phyloP scores from a whole-genome alignment of 2,888 invertebrate genomes.

The Xanthorhoe spadicearia region DNA sequence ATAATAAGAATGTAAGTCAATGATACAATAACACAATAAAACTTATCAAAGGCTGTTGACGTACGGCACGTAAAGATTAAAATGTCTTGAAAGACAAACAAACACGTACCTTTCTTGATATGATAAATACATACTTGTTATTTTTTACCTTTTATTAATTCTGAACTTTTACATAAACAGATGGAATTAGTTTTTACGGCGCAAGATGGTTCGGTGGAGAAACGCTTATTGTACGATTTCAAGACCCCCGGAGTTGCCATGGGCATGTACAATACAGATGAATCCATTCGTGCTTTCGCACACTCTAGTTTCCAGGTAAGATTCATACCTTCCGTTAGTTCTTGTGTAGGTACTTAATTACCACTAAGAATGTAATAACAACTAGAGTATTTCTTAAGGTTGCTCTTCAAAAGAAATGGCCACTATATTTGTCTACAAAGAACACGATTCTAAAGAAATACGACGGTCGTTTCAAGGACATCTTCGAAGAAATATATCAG shows the following conservation, averaged over 20 bases:
- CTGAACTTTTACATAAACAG: constrained; percentile 58
- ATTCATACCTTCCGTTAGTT: constrained; percentile 7
- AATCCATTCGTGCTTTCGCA: constrained; percentile 92
- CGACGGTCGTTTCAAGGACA: constrained; percentile 96
- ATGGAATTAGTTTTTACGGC: constrained; percentile 90
- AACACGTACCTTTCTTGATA: constrained; percentile 13
- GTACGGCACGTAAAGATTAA: constrained; percentile 33
- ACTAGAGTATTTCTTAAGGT: constrained; percentile 72
- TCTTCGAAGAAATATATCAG: constrained; percentile 94
- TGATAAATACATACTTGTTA: constrained; percentile 16
- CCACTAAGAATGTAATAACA: constrained; percentile 8
- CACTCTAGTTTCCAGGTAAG: constrained; percentile 92
- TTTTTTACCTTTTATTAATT: not conserved
- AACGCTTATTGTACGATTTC: constrained; percentile 88
- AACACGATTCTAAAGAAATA: constrained; percentile 95
- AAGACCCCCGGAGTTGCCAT: constrained; percentile 90
- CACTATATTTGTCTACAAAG: constrained; percentile 95
- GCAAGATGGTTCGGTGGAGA: constrained; percentile 84
- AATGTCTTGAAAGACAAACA: constrained; percentile 8
- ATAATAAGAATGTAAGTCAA: constrained; percentile 14
- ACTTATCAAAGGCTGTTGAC: constrained; percentile 36
- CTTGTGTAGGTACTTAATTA: not conserved
- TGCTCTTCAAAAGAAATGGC: constrained; percentile 93
- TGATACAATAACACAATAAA: constrained; percentile 32
- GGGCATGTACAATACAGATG: constrained; percentile 96